Evolutionary conservation across 2,797 vertebrate genomes (phyloP).

Genomic region (Euthynnus affinis): DNA sequence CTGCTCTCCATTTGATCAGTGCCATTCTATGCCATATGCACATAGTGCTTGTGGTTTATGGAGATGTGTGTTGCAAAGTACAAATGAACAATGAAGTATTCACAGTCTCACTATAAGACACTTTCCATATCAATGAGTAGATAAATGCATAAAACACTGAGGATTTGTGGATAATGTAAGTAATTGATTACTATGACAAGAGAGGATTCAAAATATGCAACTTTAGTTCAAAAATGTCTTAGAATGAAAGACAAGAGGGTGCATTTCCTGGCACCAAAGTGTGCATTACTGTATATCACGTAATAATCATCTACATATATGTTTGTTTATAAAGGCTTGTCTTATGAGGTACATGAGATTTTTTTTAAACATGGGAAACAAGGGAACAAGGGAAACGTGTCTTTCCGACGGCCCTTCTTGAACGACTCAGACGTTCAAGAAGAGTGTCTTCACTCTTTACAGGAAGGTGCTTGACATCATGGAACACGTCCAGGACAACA

Average conservation of each 20-base stretch:
- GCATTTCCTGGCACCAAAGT: no score
- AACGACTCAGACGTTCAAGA: constrained; percentile 86
- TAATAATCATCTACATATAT: no score
- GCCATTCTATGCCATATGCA: not conserved
- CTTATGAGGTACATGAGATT: no score
- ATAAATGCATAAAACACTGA: not conserved
- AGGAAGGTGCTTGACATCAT: constrained; percentile 93
- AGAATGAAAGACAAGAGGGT: no score
- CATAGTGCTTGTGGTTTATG: not conserved
- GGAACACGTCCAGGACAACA: constrained; percentile 81
- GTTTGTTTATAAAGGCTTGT: no score
- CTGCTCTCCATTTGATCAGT: not conserved
- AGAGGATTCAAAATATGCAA: not conserved
- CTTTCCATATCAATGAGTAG: no score
- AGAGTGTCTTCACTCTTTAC: constrained; percentile 93
- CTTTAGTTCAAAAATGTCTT: not conserved
- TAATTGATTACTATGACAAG: not conserved
- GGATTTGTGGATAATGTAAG: not conserved
- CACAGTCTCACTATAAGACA: no score
- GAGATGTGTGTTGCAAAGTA: not conserved
- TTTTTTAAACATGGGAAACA: no score
- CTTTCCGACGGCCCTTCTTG: constrained; percentile 90
- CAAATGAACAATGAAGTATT: no score
- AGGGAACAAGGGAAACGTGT: constrained; percentile 91
- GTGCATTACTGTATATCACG: no score